phyloP scores from a whole-genome alignment of 2,888 invertebrate species.

The Melipona bicolor region DNA sequence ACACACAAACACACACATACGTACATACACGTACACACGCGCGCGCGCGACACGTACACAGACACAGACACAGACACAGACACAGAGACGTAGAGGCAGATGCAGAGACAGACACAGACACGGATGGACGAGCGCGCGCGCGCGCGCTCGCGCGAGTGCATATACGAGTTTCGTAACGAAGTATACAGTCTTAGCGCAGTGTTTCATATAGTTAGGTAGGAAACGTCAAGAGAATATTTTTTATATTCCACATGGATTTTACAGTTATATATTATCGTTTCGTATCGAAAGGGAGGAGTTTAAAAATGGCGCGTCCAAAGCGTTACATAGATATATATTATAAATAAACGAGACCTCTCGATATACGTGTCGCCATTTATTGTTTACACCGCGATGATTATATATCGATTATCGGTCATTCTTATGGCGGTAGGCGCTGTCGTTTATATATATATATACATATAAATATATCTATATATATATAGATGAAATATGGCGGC shows the following conservation, averaged over 20 bases:
- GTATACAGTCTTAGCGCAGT: constrained; percentile 74
- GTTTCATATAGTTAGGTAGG: constrained; percentile 78
- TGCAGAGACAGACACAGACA: not conserved
- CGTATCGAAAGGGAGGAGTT: constrained; percentile 69
- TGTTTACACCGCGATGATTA: constrained; percentile 70
- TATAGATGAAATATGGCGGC: constrained; percentile 36
- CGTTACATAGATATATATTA: constrained; percentile 66
- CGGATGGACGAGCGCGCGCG: constrained; percentile 2
- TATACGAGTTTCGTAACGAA: constrained; percentile 68
- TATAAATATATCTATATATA: constrained; percentile 47
- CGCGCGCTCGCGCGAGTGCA: constrained; percentile 19
- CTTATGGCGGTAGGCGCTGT: constrained; percentile 67
- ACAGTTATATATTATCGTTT: constrained; percentile 75
- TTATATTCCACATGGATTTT: constrained; percentile 80
- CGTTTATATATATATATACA: constrained; percentile 56
- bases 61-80: not conserved
- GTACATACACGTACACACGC: not conserved
- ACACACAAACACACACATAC: not conserved
- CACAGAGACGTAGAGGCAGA: not conserved
- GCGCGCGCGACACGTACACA: not conserved
- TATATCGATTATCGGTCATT: constrained; percentile 67
- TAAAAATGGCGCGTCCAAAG: constrained; percentile 64
- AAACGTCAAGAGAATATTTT: constrained; percentile 81
- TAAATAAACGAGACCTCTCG: constrained; percentile 60
- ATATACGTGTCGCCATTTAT: constrained; percentile 72